These are phyloP conservation scores for Peucedramus taeniatus DNA, from an alignment of 2,113 vertebrate genomes.

Conservation along the genomic window DNA sequence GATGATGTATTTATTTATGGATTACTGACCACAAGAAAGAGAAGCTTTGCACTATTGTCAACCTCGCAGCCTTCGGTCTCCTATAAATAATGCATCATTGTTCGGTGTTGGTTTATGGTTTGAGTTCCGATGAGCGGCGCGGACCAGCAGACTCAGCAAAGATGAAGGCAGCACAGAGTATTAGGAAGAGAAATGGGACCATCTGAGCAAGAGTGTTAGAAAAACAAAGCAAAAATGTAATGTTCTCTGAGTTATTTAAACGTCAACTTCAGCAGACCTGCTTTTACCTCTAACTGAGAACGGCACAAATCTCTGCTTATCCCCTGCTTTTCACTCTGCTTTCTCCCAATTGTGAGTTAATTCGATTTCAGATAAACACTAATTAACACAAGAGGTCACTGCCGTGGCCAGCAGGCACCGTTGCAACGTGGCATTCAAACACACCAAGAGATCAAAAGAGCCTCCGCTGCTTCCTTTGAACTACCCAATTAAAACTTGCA, in stretches of 20 bases:
- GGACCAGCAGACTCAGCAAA: slow-evolving; percentile 43
- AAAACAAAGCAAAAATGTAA: slow-evolving; percentile 23
- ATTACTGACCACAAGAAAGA: slow-evolving; percentile 52
- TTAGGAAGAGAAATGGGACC: slow-evolving; percentile 46
- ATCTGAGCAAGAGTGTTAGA: neutral
- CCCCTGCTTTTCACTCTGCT: slow-evolving; percentile 8
- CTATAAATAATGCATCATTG: slow-evolving; percentile 66
- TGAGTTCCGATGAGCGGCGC: neutral
- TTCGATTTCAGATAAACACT: slow-evolving; percentile 60
- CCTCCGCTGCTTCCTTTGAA: slow-evolving; percentile 19
- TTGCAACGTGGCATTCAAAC: neutral
- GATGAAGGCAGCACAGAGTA: neutral
- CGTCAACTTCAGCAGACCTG: neutral
- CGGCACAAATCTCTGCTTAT: neutral
- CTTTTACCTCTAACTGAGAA: neutral
- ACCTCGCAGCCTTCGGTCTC: neutral
- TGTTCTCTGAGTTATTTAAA: neutral
- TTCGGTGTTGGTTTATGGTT: slow-evolving; percentile 44
- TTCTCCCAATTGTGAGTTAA: slow-evolving; percentile 24
- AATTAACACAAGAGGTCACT: slow-evolving; percentile 53
- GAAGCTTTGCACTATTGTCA: slow-evolving; percentile 38
- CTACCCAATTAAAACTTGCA: slow-evolving; percentile 55
- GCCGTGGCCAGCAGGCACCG: neutral
- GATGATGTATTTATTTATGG: slow-evolving; percentile 59
- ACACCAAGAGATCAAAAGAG: slow-evolving; percentile 14